Base-by-base conservation (phyloP, 1,140 invertebrate species). In the Centruroides sculpturatus region DNA sequence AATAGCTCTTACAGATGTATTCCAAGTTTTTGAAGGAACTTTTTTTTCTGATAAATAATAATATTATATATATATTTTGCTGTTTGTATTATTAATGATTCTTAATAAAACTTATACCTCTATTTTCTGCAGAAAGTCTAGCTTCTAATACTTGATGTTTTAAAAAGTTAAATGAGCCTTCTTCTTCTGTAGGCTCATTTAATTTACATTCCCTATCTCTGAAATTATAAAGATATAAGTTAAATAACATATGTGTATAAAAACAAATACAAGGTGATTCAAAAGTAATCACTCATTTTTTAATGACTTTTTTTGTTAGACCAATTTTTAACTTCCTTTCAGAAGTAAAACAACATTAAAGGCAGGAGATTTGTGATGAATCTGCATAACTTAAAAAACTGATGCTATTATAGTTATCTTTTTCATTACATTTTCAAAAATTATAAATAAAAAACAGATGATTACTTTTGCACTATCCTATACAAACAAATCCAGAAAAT, bases 1-100 rank as follows among this genome's bases (percentile, higher is more conserved):
- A 35, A 59, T 46, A 8, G 52, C 50, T 7, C 52, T 13, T 8
- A 60, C 12, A 36, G 65, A 41, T 10, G 59, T 52, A 9, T 62
- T 59, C 67, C 67, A 68, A 10, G 64, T 64, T 59, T 68, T 67
- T 6, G 64, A 61, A n/a, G 63, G 65, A 11, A 53, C 61, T 35
- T 41, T 41, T 8, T 41, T 41, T 41, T 41, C 41, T 41, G 57
- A 46, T 34, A 53, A 41, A 52, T 13, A 63, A 60, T 51, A 59
- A 4, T 46, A 49, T 35, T 35, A 51, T 11, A 47, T 51, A 57
- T 59, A 47, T 6, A 6, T 62, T 5, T 12, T 23, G 9, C 9
- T 46, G 35, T 9, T 5, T 13, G 0, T 48, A 47, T 11, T 46
- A 59, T 35, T 35, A 34, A 49, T 47, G 4, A 41, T 47, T 46